Conservation (phyloP, 2,888 invertebrate genomes). For the Phaonia tiefii region DNA sequence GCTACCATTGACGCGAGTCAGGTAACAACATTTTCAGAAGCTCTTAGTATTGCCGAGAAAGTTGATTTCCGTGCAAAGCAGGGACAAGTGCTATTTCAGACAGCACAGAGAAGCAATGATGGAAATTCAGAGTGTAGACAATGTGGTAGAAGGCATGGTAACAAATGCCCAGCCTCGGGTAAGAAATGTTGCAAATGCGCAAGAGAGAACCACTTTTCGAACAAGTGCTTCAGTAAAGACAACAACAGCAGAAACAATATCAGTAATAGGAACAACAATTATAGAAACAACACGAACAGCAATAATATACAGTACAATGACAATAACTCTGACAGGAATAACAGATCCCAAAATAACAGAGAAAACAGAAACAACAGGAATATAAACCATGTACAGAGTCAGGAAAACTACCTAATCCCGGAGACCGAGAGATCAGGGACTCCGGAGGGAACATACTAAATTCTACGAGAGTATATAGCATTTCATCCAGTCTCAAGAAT, state of each 20-base stretch:
- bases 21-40: conserved; percentile 17
- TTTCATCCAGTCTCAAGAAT: conserved; percentile 28
- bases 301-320: neutral
- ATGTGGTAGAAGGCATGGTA: no score
- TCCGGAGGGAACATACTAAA: neutral
- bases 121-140: neutral
- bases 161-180: no score
- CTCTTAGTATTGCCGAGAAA: conserved; percentile 20
- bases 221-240: no score
- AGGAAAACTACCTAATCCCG: conserved; percentile 17
- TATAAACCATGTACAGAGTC: conserved; percentile 6
- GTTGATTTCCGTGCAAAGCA: neutral
- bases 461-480: neutral
- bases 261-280: no score
- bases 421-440: neutral
- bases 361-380: conserved; percentile 1
- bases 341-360: neutral
- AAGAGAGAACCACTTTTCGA: no score
- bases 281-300: no score
- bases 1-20: conserved; percentile 25
- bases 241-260: no score
- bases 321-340: neutral
- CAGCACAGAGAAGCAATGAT: conserved; percentile 3
- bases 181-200: no score
- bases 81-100: neutral